These are phyloP conservation scores for Athalia cordata DNA, from an alignment of 2,888 invertebrate species.

Conservation along the genomic window DNA sequence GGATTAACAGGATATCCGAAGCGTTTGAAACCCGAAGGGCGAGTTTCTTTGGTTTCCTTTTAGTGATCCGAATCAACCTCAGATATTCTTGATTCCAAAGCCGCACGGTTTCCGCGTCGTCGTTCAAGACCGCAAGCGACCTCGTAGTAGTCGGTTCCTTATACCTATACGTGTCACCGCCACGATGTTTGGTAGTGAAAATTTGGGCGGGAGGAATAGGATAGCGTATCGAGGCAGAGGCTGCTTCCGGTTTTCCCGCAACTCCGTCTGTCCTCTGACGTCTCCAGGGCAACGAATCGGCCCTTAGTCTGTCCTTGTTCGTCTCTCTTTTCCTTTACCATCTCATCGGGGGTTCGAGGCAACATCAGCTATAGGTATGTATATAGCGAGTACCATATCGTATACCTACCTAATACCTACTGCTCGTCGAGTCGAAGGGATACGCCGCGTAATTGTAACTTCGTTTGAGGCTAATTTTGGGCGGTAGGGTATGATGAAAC, in stretches of 20 bases:
- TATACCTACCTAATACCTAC: conserved; percentile 10
- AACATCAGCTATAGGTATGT: not conserved
- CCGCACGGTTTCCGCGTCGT: too few relatives aligned
- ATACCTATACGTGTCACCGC: too few relatives aligned
- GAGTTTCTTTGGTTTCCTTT: not conserved
- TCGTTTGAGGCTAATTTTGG: conserved; percentile 73
- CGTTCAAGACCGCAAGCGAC: too few relatives aligned
- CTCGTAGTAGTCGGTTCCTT: too few relatives aligned
- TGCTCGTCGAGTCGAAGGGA: conserved; percentile 19
- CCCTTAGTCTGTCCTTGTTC: conserved; percentile 47
- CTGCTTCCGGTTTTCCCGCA: conserved; percentile 70
- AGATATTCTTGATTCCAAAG: too few relatives aligned
- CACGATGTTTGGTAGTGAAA: too few relatives aligned
- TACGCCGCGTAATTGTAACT: conserved; percentile 69
- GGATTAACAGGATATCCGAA: conserved; percentile 27
- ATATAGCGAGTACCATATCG: not conserved
- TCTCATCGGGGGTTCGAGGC: not conserved
- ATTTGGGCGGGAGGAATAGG: too few relatives aligned
- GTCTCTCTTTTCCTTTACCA: conserved; percentile 17
- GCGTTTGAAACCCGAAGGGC: conserved; percentile 10
- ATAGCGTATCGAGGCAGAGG: too few relatives aligned
- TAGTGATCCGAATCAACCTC: too few relatives aligned
- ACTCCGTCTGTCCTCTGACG: conserved; percentile 73
- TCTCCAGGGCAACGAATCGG: conserved; percentile 70
- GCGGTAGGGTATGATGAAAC: conserved; percentile 72